Evolutionary conservation across 2,888 invertebrate species (phyloP).

Genomic region (Taphrorychus bicolor): DNA sequence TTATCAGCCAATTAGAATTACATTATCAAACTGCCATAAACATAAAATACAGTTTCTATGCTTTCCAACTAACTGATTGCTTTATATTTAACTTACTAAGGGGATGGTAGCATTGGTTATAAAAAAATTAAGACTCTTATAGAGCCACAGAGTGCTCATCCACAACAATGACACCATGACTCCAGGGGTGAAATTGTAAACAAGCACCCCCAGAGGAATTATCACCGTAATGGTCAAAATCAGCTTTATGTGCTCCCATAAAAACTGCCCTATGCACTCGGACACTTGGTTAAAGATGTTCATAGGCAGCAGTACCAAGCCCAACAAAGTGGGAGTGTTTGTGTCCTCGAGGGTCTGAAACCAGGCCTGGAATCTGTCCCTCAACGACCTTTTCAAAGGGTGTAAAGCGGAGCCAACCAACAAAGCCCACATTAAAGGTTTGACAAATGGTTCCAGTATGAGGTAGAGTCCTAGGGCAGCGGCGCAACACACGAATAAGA

Average conservation of each 20-base stretch:
- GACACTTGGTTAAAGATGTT: slow-evolving; percentile 78
- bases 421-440: slow-evolving; percentile 94
- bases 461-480: slow-evolving; percentile 82
- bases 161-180: slow-evolving; percentile 67
- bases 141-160: slow-evolving; percentile 53
- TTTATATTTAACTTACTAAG: slow-evolving; percentile 61
- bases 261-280: slow-evolving; percentile 74
- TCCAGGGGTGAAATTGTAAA: slow-evolving; percentile 77
- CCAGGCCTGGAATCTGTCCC: slow-evolving; percentile 80
- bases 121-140: slow-evolving; percentile 52
- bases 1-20: no score
- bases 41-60: no score
- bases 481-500: slow-evolving; percentile 72
- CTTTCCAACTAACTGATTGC: no score
- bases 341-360: slow-evolving; percentile 73
- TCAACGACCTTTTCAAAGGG: slow-evolving; percentile 87
- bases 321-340: slow-evolving; percentile 70
- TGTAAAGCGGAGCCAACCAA: slow-evolving; percentile 97
- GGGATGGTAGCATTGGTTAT: slow-evolving; percentile 54
- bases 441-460: slow-evolving; percentile 89
- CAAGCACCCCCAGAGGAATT: slow-evolving; percentile 64
- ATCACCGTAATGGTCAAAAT: slow-evolving; percentile 60
- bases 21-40: no score
- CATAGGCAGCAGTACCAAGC: slow-evolving; percentile 71
- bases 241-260: slow-evolving; percentile 72